Percentiles rank a stretch among this genome's conserved stretches.
Conservation (phyloP, 1,140 invertebrate species). For the Brachionus calyciflorus region DNA sequence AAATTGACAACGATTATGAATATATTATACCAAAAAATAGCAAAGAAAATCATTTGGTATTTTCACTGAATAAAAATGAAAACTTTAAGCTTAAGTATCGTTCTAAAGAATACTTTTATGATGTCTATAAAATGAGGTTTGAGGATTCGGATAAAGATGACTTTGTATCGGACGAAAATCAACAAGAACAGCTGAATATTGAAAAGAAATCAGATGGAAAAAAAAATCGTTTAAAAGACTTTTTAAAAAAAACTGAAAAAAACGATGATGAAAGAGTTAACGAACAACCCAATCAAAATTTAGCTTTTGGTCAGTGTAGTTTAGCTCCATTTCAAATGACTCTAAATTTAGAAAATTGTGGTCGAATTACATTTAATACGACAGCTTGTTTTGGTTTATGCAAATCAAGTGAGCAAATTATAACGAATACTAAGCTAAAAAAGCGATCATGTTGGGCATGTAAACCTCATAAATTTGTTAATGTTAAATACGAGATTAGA, state of each 20-base stretch:
- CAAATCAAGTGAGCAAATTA: constrained; percentile 20
- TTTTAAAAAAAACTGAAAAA: constrained; percentile 31
- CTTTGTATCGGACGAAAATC: too few species aligned
- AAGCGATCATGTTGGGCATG: constrained; percentile 39
- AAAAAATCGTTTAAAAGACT: constrained; percentile 18
- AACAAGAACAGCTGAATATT: too few species aligned
- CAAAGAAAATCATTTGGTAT: constrained; percentile 5
- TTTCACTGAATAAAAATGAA: background rate
- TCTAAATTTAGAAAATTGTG: constrained; percentile 13
- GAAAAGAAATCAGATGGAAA: too few species aligned
- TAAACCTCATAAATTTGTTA: constrained; percentile 37
- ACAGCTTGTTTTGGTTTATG: constrained; percentile 30
- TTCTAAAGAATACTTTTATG: constrained; percentile 15
- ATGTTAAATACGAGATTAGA: constrained; percentile 12
- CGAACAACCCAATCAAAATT: background rate
- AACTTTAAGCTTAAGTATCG: background rate
- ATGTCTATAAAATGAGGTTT: background rate
- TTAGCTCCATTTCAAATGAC: constrained; percentile 20
- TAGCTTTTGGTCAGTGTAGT: background rate
- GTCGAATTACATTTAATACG: constrained; percentile 37
- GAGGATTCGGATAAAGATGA: background rate
- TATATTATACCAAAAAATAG: too few species aligned
- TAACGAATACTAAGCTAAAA: constrained; percentile 14
- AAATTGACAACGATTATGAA: background rate
- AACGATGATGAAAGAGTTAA: background rate